Evolutionary conservation across 1,140 invertebrate species (phyloP), one percentile per base, ranked within the genome.

Genomic region (Lepidurus packardi): DNA sequence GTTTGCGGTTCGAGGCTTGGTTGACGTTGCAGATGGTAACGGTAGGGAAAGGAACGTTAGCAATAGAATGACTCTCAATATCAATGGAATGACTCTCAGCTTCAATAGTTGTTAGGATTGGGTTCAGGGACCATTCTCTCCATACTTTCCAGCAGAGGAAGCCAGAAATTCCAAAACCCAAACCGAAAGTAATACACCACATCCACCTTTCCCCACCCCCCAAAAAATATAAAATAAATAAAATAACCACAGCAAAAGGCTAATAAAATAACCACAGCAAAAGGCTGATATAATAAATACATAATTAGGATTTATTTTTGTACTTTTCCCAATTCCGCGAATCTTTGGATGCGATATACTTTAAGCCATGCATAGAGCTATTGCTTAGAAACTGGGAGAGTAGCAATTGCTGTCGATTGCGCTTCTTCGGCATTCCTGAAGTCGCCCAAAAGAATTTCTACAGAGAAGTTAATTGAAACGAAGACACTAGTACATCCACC

Each of bases 11-110:
- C 9, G 76, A 77, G 53, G 89, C 91, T 82, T 91, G 90, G 83
- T 94, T 94, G 82, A 93, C 90, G 82, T 92, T 93, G 80, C 92
- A 94, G 77, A 94, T 89, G 1, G 92, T 94, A 7, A 94, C 85
- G 0, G 92, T 90, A 0, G 92, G 92, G 84, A 94, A 94, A 1
- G 92, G 92, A 78, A 93, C 88, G 53, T 88, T 85, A 8, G 86
- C 86, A 0, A 93, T 84, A 0, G 88, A 83, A 73, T 90, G 89
- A 73, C 90, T 87, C 79, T n/a, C n/a, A n/a, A n/a, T n/a, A n/a
- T n/a, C n/a, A n/a, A n/a, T n/a, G n/a, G n/a, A n/a, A n/a, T n/a
- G n/a, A n/a, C n/a, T n/a, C n/a, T n/a, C n/a, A n/a, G n/a, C n/a
- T n/a, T 86, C 88, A 24, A 90, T 83, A 75, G 90, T 91, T 73